Evolutionary conservation across 2,797 vertebrate genomes (phyloP).

Genomic region (Spinibarbus caldwelli): DNA sequence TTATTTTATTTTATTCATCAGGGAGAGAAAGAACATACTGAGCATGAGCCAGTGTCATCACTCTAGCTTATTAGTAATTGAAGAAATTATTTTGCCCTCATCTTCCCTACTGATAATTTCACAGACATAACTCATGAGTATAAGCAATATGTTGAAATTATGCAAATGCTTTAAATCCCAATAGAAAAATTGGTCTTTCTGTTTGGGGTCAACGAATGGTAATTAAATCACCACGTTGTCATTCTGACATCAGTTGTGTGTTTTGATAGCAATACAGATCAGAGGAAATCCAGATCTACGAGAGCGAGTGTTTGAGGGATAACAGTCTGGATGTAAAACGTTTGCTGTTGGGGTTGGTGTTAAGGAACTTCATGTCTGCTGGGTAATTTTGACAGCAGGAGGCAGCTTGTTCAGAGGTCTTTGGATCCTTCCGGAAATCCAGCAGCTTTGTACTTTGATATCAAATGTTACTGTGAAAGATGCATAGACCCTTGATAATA

Average conservation of each 20-base stretch:
- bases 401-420: slow-evolving; percentile 47
- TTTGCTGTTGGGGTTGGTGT: slow-evolving; percentile 41
- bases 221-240: slow-evolving; percentile 15
- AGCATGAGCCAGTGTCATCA: not conserved
- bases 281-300: slow-evolving; percentile 21
- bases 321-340: slow-evolving; percentile 39
- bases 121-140: not conserved
- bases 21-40: not conserved
- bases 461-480: slow-evolving; percentile 41
- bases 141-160: not conserved
- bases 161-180: slow-evolving; percentile 22
- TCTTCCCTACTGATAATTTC: not conserved
- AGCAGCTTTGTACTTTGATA: slow-evolving; percentile 50
- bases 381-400: slow-evolving; percentile 49
- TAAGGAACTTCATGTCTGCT: slow-evolving; percentile 30
- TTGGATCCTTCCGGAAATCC: slow-evolving; percentile 34
- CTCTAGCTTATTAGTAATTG: not conserved
- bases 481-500: slow-evolving; percentile 38
- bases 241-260: slow-evolving; percentile 6
- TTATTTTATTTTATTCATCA: no score
- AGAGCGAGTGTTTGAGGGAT: slow-evolving; percentile 27
- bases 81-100: not conserved
- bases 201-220: slow-evolving; percentile 24
- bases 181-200: slow-evolving; percentile 16
- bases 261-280: slow-evolving; percentile 36